Evolutionary conservation across 2,888 invertebrate genomes (phyloP), one percentile per base, ranked within the genome.

Genomic region (Patella depressa): DNA sequence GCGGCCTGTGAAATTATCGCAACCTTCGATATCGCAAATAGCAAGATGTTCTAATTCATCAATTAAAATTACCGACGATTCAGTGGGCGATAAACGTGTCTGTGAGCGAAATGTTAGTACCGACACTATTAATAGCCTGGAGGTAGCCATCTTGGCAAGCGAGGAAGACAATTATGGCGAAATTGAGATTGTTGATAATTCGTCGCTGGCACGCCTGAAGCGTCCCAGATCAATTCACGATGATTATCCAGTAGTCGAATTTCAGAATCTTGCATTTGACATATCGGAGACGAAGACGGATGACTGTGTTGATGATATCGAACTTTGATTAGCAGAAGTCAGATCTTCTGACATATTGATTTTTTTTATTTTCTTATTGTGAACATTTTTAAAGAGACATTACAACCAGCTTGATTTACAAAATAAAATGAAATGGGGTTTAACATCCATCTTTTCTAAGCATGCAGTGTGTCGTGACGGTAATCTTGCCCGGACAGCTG

Each of bases 251-350:
- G 74, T 76, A 15, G 74, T 76, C 3, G 80, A 80, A 76, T 80
- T 80, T 45, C 80, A 80, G 73, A 80, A 80, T 71, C 53, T 78
- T 17, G 76, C 78, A 9, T 80, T 80, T 57, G 78, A 77, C 72
- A 76, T 76, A n/a, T 69, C 73, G 0, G 80, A 76, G 53, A 29
- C 71, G n/a, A 76, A 70, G 24, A 74, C 76, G 14, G 69, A 76
- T 9, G 76, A 72, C 29, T 57, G 24, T 53, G 53, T 76, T 1
- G 53, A 70, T 19, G 80, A 80, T 54, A 72, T 78, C 5, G 78
- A 80, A 71, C 73, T 80, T 11, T 80, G 57, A 78, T 24, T 65
- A 14, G 2, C 65, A 19, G 24, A 24, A 19, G 12, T 3, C 19
- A 65, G 17, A 24, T 65, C 3, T 11, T 4, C 65, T 12, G 14